Evolutionary conservation across 1,140 invertebrate genomes (phyloP), one percentile per base, ranked within the genome.

Genomic region (Berghia stephanieae): DNA sequence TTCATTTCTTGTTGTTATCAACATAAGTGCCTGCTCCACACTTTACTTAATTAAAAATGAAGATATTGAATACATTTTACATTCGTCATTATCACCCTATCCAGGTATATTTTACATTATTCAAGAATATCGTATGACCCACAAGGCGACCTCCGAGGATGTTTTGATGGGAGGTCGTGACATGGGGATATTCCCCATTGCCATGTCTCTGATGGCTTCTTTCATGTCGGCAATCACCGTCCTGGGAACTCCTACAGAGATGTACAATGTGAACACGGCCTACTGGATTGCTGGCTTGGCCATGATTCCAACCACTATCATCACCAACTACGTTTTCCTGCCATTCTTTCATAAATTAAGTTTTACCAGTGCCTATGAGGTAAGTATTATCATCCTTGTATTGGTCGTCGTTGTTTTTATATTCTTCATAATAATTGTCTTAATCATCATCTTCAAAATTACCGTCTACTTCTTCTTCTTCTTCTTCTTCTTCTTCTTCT

Each of bases 191-290:
- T n/a, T 87, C 44, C 87, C 87, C 1, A 86, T 87, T n/a, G 79
- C 84, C 0, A 66, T 88, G 68, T 87, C 86, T 52, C 68, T 88
- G 52, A 81, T 88, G 63, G 84, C 88, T 88, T 95, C 94, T 89
- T 96, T 96, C 86, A 93, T 96, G 84, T 96, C 95, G 0, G 95
- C 95, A 46, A 94, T 97, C 40, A 95, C 95, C 6, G 93, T 98
- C 77, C 89, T 97, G 13, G 95, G 95, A n/a, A 95, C 94, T 8
- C 95, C 95, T 3, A 93, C 95, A 0, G 95, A 97, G 90, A 94
- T 96, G 82, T 96, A 96, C 68, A 83, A 83, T 42, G 83, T 83
- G 60, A 86, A 86, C 4, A 88, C 86, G 1, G 80, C 80, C 52
- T 88, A 86, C 78, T 83, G 83, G 84, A 79, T 86, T 52, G 81